A percentile compares a stretch with the other conserved stretches of the same genome.
These are phyloP conservation scores for Rhinopithecus roxellana DNA, from an alignment of 2,113 vertebrate species.

Conservation along the genomic window DNA sequence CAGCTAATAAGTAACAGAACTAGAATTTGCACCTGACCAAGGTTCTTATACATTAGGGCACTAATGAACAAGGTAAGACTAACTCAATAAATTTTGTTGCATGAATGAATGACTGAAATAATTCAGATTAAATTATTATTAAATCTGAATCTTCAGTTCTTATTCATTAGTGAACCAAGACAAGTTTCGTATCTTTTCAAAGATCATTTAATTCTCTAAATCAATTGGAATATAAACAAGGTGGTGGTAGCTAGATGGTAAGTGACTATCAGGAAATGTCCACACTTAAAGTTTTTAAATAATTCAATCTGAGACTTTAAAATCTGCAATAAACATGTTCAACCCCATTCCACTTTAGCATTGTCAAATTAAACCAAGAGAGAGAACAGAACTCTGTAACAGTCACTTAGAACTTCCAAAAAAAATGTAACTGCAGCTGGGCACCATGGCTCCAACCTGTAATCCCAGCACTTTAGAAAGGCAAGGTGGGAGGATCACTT, in stretches of 20 bases:
- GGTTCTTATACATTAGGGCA: background rate
- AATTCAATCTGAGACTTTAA: slow-evolving; percentile 21
- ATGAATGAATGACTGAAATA: slow-evolving; percentile 57
- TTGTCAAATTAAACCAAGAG: background rate
- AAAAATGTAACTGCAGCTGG: background rate
- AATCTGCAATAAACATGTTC: background rate
- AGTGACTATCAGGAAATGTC: slow-evolving; percentile 21
- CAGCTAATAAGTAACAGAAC: background rate
- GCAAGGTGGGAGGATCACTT: too few relatives aligned
- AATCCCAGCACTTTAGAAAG: too few relatives aligned
- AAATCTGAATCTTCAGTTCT: slow-evolving; percentile 32
- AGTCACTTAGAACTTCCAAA: background rate
- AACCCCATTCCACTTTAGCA: background rate
- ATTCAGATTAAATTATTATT: slow-evolving; percentile 49
- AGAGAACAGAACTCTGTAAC: background rate
- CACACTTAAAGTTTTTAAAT: slow-evolving; percentile 9
- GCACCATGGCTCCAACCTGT: too few relatives aligned
- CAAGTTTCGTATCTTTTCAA: slow-evolving; percentile 34
- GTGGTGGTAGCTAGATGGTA: background rate
- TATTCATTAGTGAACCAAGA: slow-evolving; percentile 49
- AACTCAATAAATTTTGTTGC: slow-evolving; percentile 42
- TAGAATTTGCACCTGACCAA: background rate
- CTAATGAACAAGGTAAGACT: slow-evolving; percentile 29
- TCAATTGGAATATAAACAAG: slow-evolving; percentile 25
- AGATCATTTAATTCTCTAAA: slow-evolving; percentile 48